Base-by-base conservation (phyloP, 2,888 invertebrate species). In the Lycia hirtaria region DNA sequence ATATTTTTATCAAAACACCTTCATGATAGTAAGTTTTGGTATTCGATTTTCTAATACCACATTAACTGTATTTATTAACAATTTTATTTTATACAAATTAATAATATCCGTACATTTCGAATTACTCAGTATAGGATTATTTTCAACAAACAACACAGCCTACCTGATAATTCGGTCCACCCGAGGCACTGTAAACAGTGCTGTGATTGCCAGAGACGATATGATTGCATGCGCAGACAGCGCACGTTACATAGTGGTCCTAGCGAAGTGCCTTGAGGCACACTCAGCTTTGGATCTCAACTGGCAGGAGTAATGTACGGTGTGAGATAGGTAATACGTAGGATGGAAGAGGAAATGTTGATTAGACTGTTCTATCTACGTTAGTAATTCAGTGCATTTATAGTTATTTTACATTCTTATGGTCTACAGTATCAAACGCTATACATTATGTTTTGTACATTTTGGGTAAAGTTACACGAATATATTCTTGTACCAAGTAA, bases 151-250 rank as follows among this genome's bases (percentile, higher is more conserved):
- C 33, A 22, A 45, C 45, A 30, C 15, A 47, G 33, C 20, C 41
- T 56, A 73, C 68, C 78, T 77, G 85, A 87, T 87, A 85, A 85
- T 87, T 87, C 75, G 75, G 78, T 67, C 22, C 67, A 69, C 72
- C 59, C 60, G 63, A 80, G 63, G 71, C 81, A 72, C 71, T 35
- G 79, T 81, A 85, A 87, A 88, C 85, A 87, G 81, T 84, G 83
- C 65, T 70, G 78, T 85, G 87, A 89, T 88, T 86, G 81, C 81
- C 65, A 68, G 80, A 71, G 79, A 80, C 76, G 80, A 78, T 80
- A 80, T 78, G 81, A 78, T 79, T 78, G 75, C 72, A 69, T 60
- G 69, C 69, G 63, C 69, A 53, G 64, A 63, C 71, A 56, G 50
- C 37, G 35, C 47, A 28, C 43, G 48, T 55, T 57, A 48, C 40